phyloP scores from a whole-genome alignment of 2,888 invertebrate genomes.

The Rhagium mordax region DNA sequence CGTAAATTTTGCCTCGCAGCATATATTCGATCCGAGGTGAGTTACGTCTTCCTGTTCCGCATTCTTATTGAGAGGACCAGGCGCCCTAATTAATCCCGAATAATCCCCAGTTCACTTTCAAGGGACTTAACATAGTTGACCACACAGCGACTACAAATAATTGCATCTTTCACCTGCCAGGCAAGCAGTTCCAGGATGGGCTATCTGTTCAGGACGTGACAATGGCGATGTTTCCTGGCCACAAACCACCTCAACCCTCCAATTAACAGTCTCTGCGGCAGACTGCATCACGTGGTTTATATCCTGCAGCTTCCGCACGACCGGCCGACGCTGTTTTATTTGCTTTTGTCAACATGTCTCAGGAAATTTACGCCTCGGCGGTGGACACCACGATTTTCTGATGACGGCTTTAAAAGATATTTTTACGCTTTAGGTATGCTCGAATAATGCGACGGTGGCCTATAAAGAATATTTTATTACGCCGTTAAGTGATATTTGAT shows the following conservation, averaged over 20 bases:
- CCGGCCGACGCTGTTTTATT: conserved; percentile 22
- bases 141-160: conserved; percentile 39
- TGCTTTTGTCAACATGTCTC: conserved; percentile 19
- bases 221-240: conserved; percentile 56
- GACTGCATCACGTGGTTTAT: conserved; percentile 29
- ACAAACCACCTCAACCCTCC: conserved; percentile 23
- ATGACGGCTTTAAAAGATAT: not conserved
- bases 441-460: not conserved
- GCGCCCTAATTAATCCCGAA: not conserved
- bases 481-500: not conserved
- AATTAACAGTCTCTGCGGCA: conserved; percentile 26
- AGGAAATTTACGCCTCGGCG: conserved; percentile 15
- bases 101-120: conserved; percentile 7
- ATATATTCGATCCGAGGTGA: not conserved
- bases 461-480: conserved; percentile 1
- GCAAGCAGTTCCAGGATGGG: conserved; percentile 39
- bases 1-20: not conserved
- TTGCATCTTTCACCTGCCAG: conserved; percentile 49
- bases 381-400: not conserved
- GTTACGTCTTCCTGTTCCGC: not conserved
- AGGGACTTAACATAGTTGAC: not conserved
- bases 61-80: not conserved
- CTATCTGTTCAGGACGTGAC: conserved; percentile 61
- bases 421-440: not conserved
- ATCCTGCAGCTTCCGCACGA: conserved; percentile 31